phyloP scores from a whole-genome alignment of 2,113 vertebrate species.

The Notiomystis cincta region DNA sequence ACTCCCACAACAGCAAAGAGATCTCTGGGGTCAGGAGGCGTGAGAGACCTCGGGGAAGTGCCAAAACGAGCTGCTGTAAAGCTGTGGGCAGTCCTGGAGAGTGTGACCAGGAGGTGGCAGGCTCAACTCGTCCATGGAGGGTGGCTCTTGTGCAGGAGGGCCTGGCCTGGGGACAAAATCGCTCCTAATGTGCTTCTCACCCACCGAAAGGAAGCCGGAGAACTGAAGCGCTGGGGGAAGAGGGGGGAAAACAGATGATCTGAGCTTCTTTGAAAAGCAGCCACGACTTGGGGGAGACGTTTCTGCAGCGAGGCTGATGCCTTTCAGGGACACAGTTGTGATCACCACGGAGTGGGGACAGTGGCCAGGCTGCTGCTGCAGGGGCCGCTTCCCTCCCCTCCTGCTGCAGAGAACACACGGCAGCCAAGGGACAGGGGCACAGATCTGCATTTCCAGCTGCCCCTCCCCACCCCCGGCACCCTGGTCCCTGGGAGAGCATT shows the following conservation, averaged over 20 bases:
- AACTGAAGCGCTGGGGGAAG: background rate
- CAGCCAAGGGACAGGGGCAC: background rate
- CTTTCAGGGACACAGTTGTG: accelerated
- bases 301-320: background rate
- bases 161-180: background rate
- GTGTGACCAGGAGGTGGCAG: slow-evolving; percentile 57
- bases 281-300: background rate
- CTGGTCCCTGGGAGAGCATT: slow-evolving; percentile 3
- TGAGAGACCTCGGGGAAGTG: background rate
- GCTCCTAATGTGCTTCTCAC: background rate
- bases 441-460: background rate
- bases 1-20: background rate
- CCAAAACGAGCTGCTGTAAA: background rate
- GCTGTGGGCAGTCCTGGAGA: background rate
- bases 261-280: background rate
- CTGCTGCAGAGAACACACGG: background rate
- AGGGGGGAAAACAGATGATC: accelerated
- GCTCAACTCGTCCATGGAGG: background rate
- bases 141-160: background rate
- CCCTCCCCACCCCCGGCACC: background rate
- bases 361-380: background rate
- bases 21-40: background rate
- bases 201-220: background rate
- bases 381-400: background rate
- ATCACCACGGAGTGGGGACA: accelerated